phyloP scores from a whole-genome alignment of 2,888 invertebrate genomes.

The Nemapogon koenigi region DNA sequence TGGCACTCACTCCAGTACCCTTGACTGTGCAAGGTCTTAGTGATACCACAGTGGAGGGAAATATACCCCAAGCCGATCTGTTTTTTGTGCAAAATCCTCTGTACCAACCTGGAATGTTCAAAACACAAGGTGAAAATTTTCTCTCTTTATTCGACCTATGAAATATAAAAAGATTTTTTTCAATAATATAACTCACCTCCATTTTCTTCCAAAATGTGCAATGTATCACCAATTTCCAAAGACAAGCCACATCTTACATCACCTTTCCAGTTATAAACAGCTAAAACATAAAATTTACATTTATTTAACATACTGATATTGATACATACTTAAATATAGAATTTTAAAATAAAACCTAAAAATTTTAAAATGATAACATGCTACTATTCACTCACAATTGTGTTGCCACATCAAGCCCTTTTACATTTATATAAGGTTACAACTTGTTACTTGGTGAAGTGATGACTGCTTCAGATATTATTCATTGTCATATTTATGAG shows the following conservation, averaged over 20 bases:
- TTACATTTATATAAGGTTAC: no score
- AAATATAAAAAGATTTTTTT: not conserved
- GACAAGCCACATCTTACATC: constrained; percentile 81
- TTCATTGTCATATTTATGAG: no score
- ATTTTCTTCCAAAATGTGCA: constrained; percentile 92
- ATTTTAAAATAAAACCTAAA: no score
- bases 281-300: constrained; percentile 68
- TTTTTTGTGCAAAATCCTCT: constrained; percentile 82
- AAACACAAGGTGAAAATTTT: no score
- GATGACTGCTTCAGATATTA: no score
- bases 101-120: constrained; percentile 81
- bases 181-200: constrained; percentile 59
- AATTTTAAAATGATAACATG: no score
- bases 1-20: constrained; percentile 80
- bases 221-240: constrained; percentile 90
- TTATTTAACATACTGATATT: no score
- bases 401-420: not conserved
- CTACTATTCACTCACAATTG: no score
- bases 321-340: no score
- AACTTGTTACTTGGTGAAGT: no score
- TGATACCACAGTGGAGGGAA: constrained; percentile 72
- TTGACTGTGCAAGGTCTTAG: constrained; percentile 82
- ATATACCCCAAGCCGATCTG: constrained; percentile 58
- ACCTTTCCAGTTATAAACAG: constrained; percentile 90
- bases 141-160: not conserved